Evolutionary conservation across 2,888 invertebrate species (phyloP).

Genomic region (Nomada lathburiana): DNA sequence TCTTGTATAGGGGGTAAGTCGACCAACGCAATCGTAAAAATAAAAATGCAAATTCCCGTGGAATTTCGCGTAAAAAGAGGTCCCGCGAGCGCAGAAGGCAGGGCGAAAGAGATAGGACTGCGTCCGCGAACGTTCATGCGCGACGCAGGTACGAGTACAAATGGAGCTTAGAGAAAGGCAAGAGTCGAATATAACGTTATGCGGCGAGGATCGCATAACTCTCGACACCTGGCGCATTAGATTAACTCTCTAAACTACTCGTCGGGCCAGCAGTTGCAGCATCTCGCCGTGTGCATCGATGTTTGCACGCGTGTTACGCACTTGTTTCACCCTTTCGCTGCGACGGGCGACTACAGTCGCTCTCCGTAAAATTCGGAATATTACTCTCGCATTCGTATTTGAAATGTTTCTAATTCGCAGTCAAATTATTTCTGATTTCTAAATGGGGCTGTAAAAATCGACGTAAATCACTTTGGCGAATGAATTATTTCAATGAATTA

Average conservation of each 20-base stretch:
- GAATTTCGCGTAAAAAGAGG: conserved; percentile 20
- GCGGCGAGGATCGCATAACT: conserved; percentile 60
- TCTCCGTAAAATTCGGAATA: too few relatives aligned
- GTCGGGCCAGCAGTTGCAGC: background rate
- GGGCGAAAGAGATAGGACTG: conserved; percentile 7
- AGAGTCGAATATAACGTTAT: conserved; percentile 49
- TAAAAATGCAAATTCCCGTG: conserved; percentile 13
- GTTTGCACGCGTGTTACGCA: too few relatives aligned
- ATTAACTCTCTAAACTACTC: conserved; percentile 42
- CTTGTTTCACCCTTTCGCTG: too few relatives aligned
- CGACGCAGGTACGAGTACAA: conserved; percentile 13
- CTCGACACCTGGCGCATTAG: conserved; percentile 59
- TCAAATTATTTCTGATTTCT: too few relatives aligned
- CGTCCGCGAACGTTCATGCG: conserved; percentile 28
- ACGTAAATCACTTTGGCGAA: too few relatives aligned
- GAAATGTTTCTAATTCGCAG: too few relatives aligned
- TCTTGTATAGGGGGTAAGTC: background rate
- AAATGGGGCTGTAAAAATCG: too few relatives aligned
- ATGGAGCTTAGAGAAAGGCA: conserved; percentile 24
- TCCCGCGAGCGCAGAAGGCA: background rate
- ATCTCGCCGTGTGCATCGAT: too few relatives aligned
- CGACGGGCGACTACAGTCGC: too few relatives aligned
- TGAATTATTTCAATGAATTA: too few relatives aligned
- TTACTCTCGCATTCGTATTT: too few relatives aligned
- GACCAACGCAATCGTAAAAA: background rate